A percentile compares a stretch with the other conserved stretches of the same genome.
These are phyloP conservation scores for Xyrichtys novacula DNA, from an alignment of 2,797 vertebrate genomes.

Conservation along the genomic window DNA sequence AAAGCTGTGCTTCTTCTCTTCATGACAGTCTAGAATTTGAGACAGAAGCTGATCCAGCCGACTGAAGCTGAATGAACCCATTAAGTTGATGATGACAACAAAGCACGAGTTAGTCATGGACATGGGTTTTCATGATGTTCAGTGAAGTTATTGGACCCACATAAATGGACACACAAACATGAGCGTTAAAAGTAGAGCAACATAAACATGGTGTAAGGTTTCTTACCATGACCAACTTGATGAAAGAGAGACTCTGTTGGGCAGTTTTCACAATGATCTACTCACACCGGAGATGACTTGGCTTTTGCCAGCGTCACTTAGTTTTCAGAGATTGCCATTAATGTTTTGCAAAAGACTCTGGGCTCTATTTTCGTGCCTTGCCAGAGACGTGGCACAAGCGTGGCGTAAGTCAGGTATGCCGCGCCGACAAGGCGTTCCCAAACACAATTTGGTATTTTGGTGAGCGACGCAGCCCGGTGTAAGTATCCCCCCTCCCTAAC, in stretches of 20 bases:
- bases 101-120: slow-evolving; percentile 9
- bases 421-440: too few species aligned
- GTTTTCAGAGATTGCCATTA: neutral
- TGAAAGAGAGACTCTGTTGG: neutral
- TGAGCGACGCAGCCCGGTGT: too few species aligned
- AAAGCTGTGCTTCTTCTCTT: too few species aligned
- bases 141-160: neutral
- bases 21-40: too few species aligned
- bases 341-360: neutral
- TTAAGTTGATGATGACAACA: slow-evolving; percentile 32
- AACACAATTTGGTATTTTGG: too few species aligned
- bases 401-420: too few species aligned
- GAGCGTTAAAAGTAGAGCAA: neutral
- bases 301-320: slow-evolving; percentile 7
- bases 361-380: too few species aligned
- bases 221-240: neutral
- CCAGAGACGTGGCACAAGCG: too few species aligned
- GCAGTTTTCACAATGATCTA: slow-evolving; percentile 1
- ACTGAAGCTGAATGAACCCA: slow-evolving; percentile 24
- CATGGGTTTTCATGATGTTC: slow-evolving; percentile 11
- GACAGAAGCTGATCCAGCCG: slow-evolving; percentile 9
- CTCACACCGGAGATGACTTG: slow-evolving; percentile 9
- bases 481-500: too few species aligned
- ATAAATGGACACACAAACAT: neutral
- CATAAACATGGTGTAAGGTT: slow-evolving; percentile 12